These are phyloP conservation scores for Probosciger aterrimus DNA, from an alignment of 2,113 vertebrate species.

Conservation along the genomic window DNA sequence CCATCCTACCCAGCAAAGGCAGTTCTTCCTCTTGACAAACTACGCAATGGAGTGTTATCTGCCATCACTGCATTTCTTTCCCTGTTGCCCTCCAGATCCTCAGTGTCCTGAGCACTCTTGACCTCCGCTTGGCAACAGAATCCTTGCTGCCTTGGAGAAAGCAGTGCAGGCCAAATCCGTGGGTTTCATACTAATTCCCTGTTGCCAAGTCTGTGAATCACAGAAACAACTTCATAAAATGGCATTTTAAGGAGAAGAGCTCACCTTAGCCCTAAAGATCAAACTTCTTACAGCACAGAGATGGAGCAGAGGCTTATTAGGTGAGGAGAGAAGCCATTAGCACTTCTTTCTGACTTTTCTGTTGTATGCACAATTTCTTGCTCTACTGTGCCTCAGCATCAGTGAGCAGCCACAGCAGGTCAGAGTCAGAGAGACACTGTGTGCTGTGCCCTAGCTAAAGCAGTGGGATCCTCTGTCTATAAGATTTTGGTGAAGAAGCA, in stretches of 20 bases:
- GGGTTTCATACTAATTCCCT: not conserved
- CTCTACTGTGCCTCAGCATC: not conserved
- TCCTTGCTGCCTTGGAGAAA: not conserved
- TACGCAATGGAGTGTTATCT: not conserved
- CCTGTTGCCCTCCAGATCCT: not conserved
- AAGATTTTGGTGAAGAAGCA: not conserved
- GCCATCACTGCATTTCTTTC: not conserved
- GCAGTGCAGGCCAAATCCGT: not conserved
- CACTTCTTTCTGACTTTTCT: not conserved
- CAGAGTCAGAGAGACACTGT: not conserved
- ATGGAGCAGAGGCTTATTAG: not conserved
- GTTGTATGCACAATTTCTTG: not conserved
- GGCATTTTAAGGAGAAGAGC: not conserved
- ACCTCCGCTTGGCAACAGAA: not conserved
- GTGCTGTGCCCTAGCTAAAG: not conserved
- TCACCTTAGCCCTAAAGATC: not conserved
- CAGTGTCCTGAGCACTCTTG: not conserved
- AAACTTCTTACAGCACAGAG: not conserved
- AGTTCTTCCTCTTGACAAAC: not conserved
- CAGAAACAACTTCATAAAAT: not conserved
- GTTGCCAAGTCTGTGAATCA: not conserved
- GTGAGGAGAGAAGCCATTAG: not conserved
- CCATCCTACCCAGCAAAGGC: not conserved
- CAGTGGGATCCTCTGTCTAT: not conserved
- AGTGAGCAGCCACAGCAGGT: not conserved